Conservation (phyloP, 2,113 vertebrate genomes). For the Pionites leucogaster region DNA sequence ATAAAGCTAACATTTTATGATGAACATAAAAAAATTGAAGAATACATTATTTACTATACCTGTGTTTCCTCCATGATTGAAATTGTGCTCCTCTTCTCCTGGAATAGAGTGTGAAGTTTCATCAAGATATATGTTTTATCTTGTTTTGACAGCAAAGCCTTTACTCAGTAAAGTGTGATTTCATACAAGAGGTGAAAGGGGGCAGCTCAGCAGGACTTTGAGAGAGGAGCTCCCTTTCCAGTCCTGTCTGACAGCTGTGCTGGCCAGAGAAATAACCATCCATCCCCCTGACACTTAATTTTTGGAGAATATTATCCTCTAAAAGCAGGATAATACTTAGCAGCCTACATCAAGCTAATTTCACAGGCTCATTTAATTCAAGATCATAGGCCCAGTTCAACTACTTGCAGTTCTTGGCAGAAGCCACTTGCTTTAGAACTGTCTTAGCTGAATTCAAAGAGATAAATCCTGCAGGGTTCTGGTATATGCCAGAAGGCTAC, state of each 20-base stretch:
- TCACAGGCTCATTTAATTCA: background rate
- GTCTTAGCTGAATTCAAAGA: background rate
- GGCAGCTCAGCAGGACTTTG: background rate
- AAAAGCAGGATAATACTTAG: background rate
- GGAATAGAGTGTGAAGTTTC: background rate
- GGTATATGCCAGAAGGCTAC: background rate
- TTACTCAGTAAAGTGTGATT: background rate
- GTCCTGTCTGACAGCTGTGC: background rate
- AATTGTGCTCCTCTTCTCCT: slow-evolving; percentile 36
- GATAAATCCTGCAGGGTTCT: background rate
- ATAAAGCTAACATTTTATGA: background rate
- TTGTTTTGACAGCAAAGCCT: background rate
- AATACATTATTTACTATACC: slow-evolving; percentile 44
- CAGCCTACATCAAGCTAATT: background rate
- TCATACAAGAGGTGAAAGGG: background rate
- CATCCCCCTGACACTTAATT: background rate
- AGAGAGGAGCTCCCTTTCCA: background rate
- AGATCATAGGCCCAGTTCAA: background rate
- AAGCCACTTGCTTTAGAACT: background rate
- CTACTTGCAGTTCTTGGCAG: background rate
- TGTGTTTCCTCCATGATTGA: background rate
- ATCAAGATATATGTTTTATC: background rate
- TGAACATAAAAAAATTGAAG: background rate
- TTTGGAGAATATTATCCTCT: background rate
- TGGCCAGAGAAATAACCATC: background rate